Conservation (phyloP, 2,888 invertebrate species). For the Phrixothrix hirtus region DNA sequence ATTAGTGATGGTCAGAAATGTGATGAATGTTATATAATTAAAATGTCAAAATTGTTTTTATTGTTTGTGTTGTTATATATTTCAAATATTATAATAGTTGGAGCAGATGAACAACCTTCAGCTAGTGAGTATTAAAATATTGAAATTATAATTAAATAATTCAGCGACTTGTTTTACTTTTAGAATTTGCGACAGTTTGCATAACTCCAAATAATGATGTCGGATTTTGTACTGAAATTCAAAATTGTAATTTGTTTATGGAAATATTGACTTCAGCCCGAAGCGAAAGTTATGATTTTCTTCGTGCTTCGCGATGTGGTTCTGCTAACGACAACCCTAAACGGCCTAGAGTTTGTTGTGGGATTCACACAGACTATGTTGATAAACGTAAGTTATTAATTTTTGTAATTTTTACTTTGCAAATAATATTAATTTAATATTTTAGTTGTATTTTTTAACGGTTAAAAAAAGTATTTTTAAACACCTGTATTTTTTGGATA, state of each 20-base stretch:
- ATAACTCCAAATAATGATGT: conserved; percentile 50
- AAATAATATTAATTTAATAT: no score
- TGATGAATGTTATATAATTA: not conserved
- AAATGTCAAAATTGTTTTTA: not conserved
- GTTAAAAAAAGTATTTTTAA: no score
- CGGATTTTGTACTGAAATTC: conserved; percentile 55
- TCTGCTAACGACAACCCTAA: conserved; percentile 38
- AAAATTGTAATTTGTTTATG: conserved; percentile 52
- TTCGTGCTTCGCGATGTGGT: conserved; percentile 44
- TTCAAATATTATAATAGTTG: not conserved
- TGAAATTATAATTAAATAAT: not conserved
- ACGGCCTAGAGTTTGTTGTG: conserved; percentile 50
- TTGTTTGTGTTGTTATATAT: no score
- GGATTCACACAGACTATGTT: conserved; percentile 31
- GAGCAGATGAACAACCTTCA: no score
- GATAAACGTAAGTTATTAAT: conserved; percentile 7
- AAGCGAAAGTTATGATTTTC: conserved; percentile 33
- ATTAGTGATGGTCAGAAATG: not conserved
- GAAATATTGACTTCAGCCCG: not conserved
- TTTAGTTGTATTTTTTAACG: no score
- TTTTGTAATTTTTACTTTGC: no score
- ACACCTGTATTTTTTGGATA: no score
- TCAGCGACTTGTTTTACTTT: not conserved
- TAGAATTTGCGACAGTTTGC: conserved; percentile 52
- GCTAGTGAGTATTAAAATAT: no score